Evolutionary conservation across 23 tunicate species (phyloP).

Genomic region (Ciona savignyi): DNA sequence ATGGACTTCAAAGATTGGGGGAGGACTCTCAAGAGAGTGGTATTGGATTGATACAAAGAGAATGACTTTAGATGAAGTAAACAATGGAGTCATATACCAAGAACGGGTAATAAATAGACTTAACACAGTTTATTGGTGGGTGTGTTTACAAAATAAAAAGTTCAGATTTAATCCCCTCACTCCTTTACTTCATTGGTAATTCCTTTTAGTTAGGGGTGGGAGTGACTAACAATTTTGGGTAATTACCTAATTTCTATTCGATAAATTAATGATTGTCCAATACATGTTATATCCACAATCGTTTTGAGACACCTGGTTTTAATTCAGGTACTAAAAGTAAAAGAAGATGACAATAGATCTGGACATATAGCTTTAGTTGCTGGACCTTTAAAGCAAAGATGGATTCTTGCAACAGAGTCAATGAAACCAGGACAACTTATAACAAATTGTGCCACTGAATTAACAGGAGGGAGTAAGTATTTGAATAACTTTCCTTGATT

Average conservation of each 20-base stretch:
- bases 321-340: slow-evolving; percentile 55
- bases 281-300: too few relatives aligned
- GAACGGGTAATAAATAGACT: slow-evolving; percentile 69
- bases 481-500: background rate
- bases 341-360: slow-evolving; percentile 81
- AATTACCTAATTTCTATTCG: too few relatives aligned
- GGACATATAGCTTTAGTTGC: slow-evolving; percentile 71
- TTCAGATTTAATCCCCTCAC: too few relatives aligned
- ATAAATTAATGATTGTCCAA: too few relatives aligned
- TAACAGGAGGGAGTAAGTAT: slow-evolving; percentile 26
- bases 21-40: slow-evolving; percentile 51
- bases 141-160: too few relatives aligned
- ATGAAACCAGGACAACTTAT: slow-evolving; percentile 77
- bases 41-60: slow-evolving; percentile 67
- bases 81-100: slow-evolving; percentile 24
- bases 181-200: too few relatives aligned
- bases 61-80: slow-evolving; percentile 55
- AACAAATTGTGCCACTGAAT: slow-evolving; percentile 42
- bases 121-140: too few relatives aligned
- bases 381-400: slow-evolving; percentile 72
- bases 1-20: slow-evolving; percentile 76
- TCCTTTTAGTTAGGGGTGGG: too few relatives aligned
- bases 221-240: too few relatives aligned
- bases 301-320: too few relatives aligned
- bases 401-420: slow-evolving; percentile 63